Conservation (phyloP, 2,797 vertebrate species). For the Pangasius macronema region DNA sequence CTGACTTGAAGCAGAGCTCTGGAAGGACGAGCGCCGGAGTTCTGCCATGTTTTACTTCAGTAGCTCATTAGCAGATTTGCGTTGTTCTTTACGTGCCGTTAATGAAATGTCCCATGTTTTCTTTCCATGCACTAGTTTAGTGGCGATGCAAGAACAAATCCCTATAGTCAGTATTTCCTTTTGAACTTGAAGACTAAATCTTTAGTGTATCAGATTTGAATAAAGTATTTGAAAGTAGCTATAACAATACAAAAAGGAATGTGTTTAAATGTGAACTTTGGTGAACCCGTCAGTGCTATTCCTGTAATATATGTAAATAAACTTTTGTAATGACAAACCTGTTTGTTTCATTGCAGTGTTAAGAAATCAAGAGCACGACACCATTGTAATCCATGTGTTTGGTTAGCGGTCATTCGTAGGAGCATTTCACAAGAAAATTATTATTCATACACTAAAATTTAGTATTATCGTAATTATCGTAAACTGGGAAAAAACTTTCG, state of each 20-base stretch:
- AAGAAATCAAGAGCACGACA: neutral
- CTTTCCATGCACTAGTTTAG: conserved; percentile 72
- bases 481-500: neutral
- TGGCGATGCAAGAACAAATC: conserved; percentile 66
- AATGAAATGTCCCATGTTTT: conserved; percentile 71
- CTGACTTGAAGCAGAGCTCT: conserved; percentile 12
- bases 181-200: conserved; percentile 69
- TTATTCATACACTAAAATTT: neutral
- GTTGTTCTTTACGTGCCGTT: conserved; percentile 78
- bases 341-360: neutral
- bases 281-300: conserved; percentile 82
- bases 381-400: no score
- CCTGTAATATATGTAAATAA: conserved; percentile 93
- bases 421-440: neutral
- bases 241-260: conserved; percentile 68
- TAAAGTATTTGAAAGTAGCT: conserved; percentile 65
- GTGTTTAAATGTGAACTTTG: conserved; percentile 81
- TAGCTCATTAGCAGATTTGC: conserved; percentile 68
- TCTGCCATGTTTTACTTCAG: conserved; percentile 47
- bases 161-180: conserved; percentile 66
- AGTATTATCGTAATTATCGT: neutral
- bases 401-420: neutral
- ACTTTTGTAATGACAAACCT: conserved; percentile 69
- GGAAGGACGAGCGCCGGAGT: neutral
- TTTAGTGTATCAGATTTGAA: conserved; percentile 70